These are phyloP conservation scores for Hetaerina americana DNA, from an alignment of 1,140 invertebrate genomes.

Conservation along the genomic window DNA sequence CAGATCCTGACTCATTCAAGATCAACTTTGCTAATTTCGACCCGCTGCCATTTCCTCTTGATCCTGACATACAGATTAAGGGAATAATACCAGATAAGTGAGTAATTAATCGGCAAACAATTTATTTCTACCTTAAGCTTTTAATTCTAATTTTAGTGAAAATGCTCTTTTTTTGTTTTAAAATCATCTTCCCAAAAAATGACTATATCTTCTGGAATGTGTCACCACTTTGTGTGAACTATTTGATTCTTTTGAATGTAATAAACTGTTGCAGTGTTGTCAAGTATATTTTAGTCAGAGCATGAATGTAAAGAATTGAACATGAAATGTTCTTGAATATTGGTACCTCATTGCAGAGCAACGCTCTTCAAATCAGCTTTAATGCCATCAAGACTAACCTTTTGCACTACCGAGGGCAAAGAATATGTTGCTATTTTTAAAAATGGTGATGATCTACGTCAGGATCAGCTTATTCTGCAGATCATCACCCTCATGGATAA, in stretches of 20 bases:
- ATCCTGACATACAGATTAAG: constrained; percentile 80
- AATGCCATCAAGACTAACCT: constrained; percentile 94
- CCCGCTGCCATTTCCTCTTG: constrained; percentile 82
- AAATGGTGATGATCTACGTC: constrained; percentile 94
- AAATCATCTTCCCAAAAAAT: too few species aligned
- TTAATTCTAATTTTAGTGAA: too few species aligned
- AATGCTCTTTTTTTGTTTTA: too few species aligned
- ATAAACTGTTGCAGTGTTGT: too few species aligned
- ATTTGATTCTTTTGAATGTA: too few species aligned
- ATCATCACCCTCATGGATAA: constrained; percentile 99
- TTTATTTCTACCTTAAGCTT: background rate
- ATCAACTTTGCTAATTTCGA: constrained; percentile 88
- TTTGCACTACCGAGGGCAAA: constrained; percentile 63
- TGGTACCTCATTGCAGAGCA: constrained; percentile 43
- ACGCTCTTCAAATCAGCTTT: constrained; percentile 92
- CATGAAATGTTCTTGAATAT: too few species aligned
- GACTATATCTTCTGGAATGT: too few species aligned
- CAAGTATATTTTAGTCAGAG: too few species aligned
- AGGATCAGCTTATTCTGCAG: constrained; percentile 94
- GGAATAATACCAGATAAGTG: constrained; percentile 76
- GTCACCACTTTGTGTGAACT: too few species aligned
- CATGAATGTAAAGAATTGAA: too few species aligned
- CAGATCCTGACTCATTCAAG: constrained; percentile 67
- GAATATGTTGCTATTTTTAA: constrained; percentile 98
- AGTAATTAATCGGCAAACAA: constrained; percentile 9